Evolutionary conservation across 2,797 vertebrate species (phyloP).

Genomic region (Danio albolineatus): DNA sequence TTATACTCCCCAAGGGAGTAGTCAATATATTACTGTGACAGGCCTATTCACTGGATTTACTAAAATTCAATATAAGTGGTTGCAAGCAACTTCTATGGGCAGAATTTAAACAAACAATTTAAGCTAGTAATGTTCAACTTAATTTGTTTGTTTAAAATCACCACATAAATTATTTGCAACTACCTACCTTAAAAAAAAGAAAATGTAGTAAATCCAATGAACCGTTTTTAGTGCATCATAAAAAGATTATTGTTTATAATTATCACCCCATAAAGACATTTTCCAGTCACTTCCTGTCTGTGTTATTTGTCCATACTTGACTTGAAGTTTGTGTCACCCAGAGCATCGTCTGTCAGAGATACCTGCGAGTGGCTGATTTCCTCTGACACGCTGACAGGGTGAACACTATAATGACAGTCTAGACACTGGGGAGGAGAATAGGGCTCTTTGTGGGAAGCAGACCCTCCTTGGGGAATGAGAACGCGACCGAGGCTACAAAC

Average conservation of each 20-base stretch:
- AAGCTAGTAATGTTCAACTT: too few relatives aligned
- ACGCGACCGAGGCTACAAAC: background rate
- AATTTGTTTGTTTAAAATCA: too few relatives aligned
- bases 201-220: too few relatives aligned
- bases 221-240: background rate
- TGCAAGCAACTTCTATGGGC: too few relatives aligned
- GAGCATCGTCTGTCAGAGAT: background rate
- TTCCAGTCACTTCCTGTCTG: constrained; percentile 14
- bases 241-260: background rate
- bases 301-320: constrained; percentile 24
- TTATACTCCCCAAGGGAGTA: too few relatives aligned
- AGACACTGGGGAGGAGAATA: constrained; percentile 17
- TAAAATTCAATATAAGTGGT: too few relatives aligned
- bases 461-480: constrained; percentile 16
- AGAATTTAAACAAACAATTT: too few relatives aligned
- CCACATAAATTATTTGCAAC: too few relatives aligned
- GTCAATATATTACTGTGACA: too few relatives aligned
- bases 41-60: too few relatives aligned
- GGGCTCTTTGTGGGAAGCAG: constrained; percentile 6
- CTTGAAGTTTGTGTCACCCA: constrained; percentile 31
- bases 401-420: constrained; percentile 33
- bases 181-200: too few relatives aligned
- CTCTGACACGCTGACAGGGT: constrained; percentile 33
- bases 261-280: background rate
- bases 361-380: constrained; percentile 24